Evolutionary conservation across 2,797 vertebrate genomes (phyloP).

Genomic region (Cheirogaleus major): DNA sequence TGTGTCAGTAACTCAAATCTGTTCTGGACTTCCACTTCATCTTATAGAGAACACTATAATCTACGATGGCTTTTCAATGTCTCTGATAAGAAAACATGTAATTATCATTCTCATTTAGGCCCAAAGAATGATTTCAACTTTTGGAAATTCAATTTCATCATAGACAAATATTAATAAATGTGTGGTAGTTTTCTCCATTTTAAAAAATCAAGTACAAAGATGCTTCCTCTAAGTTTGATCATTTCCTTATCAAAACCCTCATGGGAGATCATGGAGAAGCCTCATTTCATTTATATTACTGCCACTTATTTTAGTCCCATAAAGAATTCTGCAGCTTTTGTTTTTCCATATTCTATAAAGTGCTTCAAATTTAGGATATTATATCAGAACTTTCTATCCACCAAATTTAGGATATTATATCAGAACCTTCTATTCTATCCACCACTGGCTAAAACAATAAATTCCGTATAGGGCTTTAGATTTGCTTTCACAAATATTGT

Average conservation of each 20-base stretch:
- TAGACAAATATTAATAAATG: neutral
- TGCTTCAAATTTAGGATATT: neutral
- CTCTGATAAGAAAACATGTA: neutral
- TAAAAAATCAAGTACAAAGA: neutral
- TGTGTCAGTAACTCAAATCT: neutral
- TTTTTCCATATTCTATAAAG: neutral
- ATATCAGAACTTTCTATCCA: neutral
- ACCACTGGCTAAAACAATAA: neutral
- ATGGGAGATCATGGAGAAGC: neutral
- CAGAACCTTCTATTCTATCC: neutral
- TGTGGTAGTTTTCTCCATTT: neutral
- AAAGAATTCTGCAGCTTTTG: neutral
- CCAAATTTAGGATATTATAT: neutral
- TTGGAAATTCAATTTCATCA: constrained; percentile 39
- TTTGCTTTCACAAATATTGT: neutral
- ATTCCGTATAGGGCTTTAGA: neutral
- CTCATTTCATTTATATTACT: neutral
- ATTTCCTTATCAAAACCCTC: neutral
- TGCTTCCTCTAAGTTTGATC: constrained; percentile 2
- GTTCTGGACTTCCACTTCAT: neutral
- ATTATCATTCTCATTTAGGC: neutral
- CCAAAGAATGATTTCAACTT: constrained; percentile 17
- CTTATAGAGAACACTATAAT: neutral
- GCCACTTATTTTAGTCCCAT: neutral
- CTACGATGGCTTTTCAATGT: neutral